phyloP scores from a whole-genome alignment of 2,113 vertebrate species.

The Columba livia region DNA sequence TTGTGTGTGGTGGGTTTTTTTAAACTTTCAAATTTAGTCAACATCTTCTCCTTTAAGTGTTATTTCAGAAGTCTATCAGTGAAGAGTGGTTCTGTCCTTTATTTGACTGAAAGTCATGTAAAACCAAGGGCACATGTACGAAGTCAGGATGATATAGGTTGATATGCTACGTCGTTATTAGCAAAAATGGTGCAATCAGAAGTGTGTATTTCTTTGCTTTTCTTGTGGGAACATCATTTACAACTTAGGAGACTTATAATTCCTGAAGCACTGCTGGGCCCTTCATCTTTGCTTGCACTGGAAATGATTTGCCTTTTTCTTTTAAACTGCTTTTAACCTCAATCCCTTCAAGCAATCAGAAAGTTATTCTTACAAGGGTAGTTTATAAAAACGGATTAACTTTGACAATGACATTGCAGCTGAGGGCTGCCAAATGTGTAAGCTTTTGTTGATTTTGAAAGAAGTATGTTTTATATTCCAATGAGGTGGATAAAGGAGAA shows the following conservation, averaged over 20 bases:
- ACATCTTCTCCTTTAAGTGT: neutral
- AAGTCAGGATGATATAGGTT: neutral
- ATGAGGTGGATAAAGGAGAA: conserved; percentile 13
- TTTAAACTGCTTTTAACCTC: conserved; percentile 56
- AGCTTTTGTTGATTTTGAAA: conserved; percentile 45
- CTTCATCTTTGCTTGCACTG: conserved; percentile 39
- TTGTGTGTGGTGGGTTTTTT: neutral
- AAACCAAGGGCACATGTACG: neutral
- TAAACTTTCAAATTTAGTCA: neutral
- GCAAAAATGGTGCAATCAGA: neutral
- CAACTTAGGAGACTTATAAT: conserved; percentile 8
- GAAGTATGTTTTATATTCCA: conserved; percentile 50
- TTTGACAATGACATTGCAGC: conserved; percentile 64
- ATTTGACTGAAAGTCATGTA: neutral
- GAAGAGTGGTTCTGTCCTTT: neutral
- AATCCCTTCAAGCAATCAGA: conserved; percentile 62
- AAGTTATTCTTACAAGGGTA: conserved; percentile 60
- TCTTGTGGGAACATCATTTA: neutral
- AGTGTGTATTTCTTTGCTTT: neutral
- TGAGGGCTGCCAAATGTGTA: conserved; percentile 51
- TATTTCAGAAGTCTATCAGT: neutral
- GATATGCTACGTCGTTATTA: neutral
- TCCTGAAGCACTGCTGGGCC: conserved; percentile 34
- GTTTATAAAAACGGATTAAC: conserved; percentile 59
- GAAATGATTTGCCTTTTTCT: conserved; percentile 26